Evolutionary conservation across 53 echinoderm and acorn worm species (phyloP), one percentile per base, ranked within the genome.

Genomic region (Mesocentrotus franciscanus): DNA sequence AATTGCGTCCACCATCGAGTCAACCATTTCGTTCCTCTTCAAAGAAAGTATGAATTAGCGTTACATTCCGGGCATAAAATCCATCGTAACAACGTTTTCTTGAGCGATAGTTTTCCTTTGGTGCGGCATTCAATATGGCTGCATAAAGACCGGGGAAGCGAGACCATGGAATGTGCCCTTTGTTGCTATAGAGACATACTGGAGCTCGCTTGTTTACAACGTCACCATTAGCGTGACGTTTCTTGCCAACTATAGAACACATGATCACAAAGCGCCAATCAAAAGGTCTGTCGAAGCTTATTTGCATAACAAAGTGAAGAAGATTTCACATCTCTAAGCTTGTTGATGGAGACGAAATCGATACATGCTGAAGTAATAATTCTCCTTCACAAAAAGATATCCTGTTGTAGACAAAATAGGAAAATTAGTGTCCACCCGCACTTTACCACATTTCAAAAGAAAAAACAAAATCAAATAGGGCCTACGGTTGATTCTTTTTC

Each of bases 1-100:
- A 90, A 97, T 97, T 56, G 99, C 95, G 96, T 99, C 99, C 97
- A 98, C 99, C 97, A 98, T 98, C 94, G 97, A 96, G 96, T 97
- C 98, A 57, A 98, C 95, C 97, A 97, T 97, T 56, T 89, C 96
- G 95, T 92, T 94, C 95, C 57, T 94, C 94, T 68, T 62, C 9
- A 92, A 15, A 90, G 78, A 92, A 92, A 92, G 92, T 96, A 32
- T 64, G 79, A 75, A 70, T 61, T 42, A n/a, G 18, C 72, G 83
- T 72, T 85, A 64, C 95, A 66, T 70, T 94, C 22, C 70, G 70
- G 49, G 70, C 27, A 15, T 68, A 71, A 94, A 85, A 94, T 94
- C 95, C 95, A 94, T 94, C 71, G n/a, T 68, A 1, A 42, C n/a
- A 29, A 27, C 36, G 56, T 68, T 85, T 87, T 85, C 29, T 85